Evolutionary conservation across 2,797 vertebrate genomes (phyloP).

Genomic region (Onychomys arenicola): DNA sequence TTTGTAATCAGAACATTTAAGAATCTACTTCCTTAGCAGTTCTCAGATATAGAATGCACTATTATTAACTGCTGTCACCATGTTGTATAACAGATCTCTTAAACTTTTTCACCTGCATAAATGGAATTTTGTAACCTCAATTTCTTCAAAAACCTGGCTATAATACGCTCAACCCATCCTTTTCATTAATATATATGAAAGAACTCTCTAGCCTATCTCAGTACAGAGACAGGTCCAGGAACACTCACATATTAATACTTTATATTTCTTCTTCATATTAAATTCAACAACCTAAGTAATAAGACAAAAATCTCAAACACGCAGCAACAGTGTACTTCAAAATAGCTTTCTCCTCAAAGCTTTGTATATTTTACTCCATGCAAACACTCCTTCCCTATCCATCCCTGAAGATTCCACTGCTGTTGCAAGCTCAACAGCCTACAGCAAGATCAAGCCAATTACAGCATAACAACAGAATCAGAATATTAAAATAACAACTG

Average conservation of each 20-base stretch:
- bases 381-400: background rate
- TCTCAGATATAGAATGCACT: background rate
- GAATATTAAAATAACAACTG: background rate
- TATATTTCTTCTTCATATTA: background rate
- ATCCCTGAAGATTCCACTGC: background rate
- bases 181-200: slow-evolving; percentile 28
- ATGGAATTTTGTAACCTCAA: background rate
- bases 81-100: background rate
- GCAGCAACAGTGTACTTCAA: background rate
- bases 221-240: background rate
- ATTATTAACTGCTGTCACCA: background rate
- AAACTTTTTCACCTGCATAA: background rate
- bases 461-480: background rate
- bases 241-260: slow-evolving; percentile 23
- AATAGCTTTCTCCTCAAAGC: background rate
- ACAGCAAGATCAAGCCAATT: background rate
- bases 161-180: background rate
- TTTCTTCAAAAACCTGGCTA: background rate
- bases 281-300: background rate
- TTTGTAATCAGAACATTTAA: background rate
- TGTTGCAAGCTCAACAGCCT: background rate
- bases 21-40: background rate
- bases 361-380: background rate
- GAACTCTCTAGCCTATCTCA: background rate
- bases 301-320: slow-evolving; percentile 14